phyloP scores from a whole-genome alignment of 2,888 invertebrate genomes.

The Sussaba pulchella region DNA sequence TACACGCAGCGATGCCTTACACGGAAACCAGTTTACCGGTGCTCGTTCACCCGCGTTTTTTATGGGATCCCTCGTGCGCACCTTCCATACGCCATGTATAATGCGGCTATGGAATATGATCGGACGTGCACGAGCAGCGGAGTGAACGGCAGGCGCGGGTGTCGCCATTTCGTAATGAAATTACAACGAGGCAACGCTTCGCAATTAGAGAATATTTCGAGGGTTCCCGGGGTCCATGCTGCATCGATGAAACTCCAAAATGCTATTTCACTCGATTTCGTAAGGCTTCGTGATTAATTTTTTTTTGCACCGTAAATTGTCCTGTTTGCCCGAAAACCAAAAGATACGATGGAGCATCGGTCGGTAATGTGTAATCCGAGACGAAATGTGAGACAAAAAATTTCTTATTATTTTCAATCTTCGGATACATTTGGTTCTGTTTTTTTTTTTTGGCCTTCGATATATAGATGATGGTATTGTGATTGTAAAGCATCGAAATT shows the following conservation, averaged over 20 bases:
- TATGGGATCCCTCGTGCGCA: slow-evolving; percentile 28
- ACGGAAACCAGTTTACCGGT: slow-evolving; percentile 67
- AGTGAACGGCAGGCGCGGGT: not conserved
- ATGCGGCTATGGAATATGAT: slow-evolving; percentile 50
- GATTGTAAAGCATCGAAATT: no score
- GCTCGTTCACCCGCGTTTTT: slow-evolving; percentile 57
- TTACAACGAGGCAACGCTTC: slow-evolving; percentile 57
- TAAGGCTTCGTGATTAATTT: slow-evolving; percentile 9
- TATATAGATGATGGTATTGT: no score
- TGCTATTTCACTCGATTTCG: not conserved
- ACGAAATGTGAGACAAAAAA: slow-evolving; percentile 35
- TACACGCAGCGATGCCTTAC: slow-evolving; percentile 52
- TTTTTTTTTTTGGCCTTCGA: no score
- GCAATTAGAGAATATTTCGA: slow-evolving; percentile 60
- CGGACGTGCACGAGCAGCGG: slow-evolving; percentile 27
- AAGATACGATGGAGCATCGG: slow-evolving; percentile 9
- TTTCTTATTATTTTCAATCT: slow-evolving; percentile 48
- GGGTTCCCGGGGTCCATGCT: slow-evolving; percentile 24
- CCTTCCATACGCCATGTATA: slow-evolving; percentile 24
- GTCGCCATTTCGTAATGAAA: slow-evolving; percentile 54
- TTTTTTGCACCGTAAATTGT: slow-evolving; percentile 13
- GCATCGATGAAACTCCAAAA: not conserved
- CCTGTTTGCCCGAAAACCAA: slow-evolving; percentile 15
- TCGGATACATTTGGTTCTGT: no score
- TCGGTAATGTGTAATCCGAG: slow-evolving; percentile 1